Base-by-base conservation (phyloP, 2,113 vertebrate genomes). In the Bambusicola thoracicus region DNA sequence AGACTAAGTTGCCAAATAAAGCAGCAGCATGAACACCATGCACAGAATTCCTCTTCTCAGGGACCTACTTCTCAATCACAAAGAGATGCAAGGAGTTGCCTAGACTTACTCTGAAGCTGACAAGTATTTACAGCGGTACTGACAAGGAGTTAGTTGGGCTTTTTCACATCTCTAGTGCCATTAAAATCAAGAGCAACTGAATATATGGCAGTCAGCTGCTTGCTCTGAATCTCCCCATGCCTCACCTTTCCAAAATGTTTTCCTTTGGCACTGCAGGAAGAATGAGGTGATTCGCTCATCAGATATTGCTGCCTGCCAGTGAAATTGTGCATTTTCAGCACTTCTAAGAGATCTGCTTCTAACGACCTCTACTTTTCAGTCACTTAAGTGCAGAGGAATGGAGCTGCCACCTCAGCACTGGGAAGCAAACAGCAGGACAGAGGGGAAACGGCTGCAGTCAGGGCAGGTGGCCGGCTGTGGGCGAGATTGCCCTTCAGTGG, bases 1-100 rank as follows among this genome's bases (percentile, higher is more conserved):
- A 95, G 63, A 87, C 91, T 76, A 91, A 53, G 25, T 69, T 48
- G 49, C 13, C 66, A 89, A 83, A 90, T 56, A 76, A 73, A 89
- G 44, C 30, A 91, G 53, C 40, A 62, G 27, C 32, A 10, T 38
- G n/a, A 79, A 92, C 72, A 38, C 49, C 32, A 30, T 7, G 13
- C 27, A 34, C 43, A 36, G 69, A 83, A 81, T 81, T 65, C 62
- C 66, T 78, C 38, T 81, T 56, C 3, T 14, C 34, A 16, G 66
- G 70, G 87, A 75, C 66, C 11, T 41, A 21, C 29, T 62, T 74
- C 59, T 78, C 48, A 34, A 66, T 38, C 70, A 61, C 3, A 1
- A 81, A 41, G 21, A 80, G 68, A 32, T 13, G 4, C 38, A 66
- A 73, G 83, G 68, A 46, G 63, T 49, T 94, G 74, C 63, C 44